Percentiles rank a stretch among this genome's conserved stretches.
phyloP scores from a whole-genome alignment of 2,888 invertebrate genomes.

The Exocentrus adspersus region DNA sequence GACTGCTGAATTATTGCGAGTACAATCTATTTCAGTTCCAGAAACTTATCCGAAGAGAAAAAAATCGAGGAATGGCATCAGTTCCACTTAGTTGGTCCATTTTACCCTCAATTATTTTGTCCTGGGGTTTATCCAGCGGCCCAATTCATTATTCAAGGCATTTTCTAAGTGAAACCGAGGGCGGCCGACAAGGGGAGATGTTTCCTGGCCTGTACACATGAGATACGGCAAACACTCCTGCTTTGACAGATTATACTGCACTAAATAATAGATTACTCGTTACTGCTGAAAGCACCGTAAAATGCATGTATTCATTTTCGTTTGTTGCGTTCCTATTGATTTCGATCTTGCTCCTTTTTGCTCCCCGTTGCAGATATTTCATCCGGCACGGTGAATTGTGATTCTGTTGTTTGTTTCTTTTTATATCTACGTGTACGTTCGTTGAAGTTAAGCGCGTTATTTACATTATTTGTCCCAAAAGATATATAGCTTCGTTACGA shows the following conservation, averaged over 20 bases:
- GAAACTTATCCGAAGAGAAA: slow-evolving; percentile 7
- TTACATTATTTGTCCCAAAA: not conserved
- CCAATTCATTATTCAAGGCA: slow-evolving; percentile 42
- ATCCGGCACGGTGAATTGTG: not conserved
- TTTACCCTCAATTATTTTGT: slow-evolving; percentile 54
- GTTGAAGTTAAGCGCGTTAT: not conserved
- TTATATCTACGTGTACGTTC: no score
- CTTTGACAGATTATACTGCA: slow-evolving; percentile 60
- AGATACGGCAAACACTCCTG: slow-evolving; percentile 57
- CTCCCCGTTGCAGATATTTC: slow-evolving; percentile 1
- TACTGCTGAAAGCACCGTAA: slow-evolving; percentile 44
- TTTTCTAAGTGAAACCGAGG: slow-evolving; percentile 22
- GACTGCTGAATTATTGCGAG: no score
- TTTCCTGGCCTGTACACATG: slow-evolving; percentile 51
- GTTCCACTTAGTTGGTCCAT: slow-evolving; percentile 53
- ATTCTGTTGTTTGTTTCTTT: slow-evolving; percentile 6
- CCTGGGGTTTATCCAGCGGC: slow-evolving; percentile 43
- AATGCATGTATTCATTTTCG: slow-evolving; percentile 35
- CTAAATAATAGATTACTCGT: slow-evolving; percentile 58
- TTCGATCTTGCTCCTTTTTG: slow-evolving; percentile 9
- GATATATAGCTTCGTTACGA: not conserved
- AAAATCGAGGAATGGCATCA: slow-evolving; percentile 50
- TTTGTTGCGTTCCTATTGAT: slow-evolving; percentile 21
- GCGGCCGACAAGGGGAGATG: slow-evolving; percentile 26
- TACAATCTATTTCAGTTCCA: not conserved